Evolutionary conservation across 2,797 vertebrate genomes (phyloP).

Genomic region (Champsocephalus esox): DNA sequence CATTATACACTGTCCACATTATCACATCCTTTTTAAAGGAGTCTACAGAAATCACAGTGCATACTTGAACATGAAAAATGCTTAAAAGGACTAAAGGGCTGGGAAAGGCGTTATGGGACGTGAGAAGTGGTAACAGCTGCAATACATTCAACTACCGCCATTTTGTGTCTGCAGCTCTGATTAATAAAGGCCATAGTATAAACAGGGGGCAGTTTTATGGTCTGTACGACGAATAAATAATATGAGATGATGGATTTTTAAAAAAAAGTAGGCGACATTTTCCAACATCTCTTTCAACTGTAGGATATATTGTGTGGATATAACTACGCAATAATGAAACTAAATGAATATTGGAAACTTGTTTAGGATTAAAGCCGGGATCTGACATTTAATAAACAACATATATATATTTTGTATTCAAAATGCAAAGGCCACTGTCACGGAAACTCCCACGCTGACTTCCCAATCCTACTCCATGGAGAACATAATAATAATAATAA

Average conservation of each 20-base stretch:
- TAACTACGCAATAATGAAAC: background rate
- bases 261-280: background rate
- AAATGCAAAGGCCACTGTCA: background rate
- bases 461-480: background rate
- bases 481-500: background rate
- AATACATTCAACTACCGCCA: conserved; percentile 61
- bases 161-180: conserved; percentile 64
- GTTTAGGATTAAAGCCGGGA: background rate
- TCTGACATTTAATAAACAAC: background rate
- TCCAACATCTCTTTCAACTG: background rate
- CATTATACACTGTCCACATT: background rate
- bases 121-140: conserved; percentile 39
- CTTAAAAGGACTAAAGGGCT: background rate
- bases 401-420: background rate
- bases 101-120: conserved; percentile 2
- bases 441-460: background rate
- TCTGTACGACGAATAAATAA: background rate
- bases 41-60: background rate
- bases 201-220: background rate
- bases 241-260: background rate
- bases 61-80: background rate
- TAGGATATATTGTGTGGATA: background rate
- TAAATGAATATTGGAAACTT: background rate
- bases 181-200: conserved; percentile 25
- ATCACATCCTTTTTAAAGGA: background rate